Percentiles rank a stretch among this genome's conserved stretches.
These are phyloP conservation scores for Dipodomys spectabilis DNA, from an alignment of 2,113 vertebrate species.

Conservation along the genomic window DNA sequence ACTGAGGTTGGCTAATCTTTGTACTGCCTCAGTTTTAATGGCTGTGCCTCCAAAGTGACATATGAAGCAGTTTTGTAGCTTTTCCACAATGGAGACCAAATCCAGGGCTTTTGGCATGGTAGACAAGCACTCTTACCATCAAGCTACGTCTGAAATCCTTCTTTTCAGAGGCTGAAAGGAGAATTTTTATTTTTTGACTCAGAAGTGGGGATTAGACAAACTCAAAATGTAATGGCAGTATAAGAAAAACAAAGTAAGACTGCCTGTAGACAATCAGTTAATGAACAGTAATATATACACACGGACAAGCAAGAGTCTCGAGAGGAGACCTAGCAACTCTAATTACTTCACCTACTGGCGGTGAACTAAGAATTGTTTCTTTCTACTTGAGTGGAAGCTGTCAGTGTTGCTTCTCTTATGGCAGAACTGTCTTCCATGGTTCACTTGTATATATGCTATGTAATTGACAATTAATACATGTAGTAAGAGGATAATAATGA, in stretches of 20 bases:
- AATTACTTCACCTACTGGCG: constrained; percentile 62
- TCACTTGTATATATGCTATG: neutral
- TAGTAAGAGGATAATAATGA: neutral
- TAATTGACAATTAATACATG: constrained; percentile 2
- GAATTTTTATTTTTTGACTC: constrained; percentile 2
- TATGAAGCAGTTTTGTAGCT: neutral
- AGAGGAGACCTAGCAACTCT: constrained; percentile 33
- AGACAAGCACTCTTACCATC: neutral
- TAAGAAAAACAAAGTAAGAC: constrained; percentile 48
- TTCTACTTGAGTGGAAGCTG: constrained; percentile 50
- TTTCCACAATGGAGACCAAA: neutral
- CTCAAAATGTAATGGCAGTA: neutral
- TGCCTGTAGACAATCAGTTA: constrained; percentile 45
- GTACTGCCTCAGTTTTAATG: neutral
- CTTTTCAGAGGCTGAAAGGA: neutral
- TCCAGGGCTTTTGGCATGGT: neutral
- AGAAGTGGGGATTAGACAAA: constrained; percentile 12
- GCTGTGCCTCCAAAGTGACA: neutral
- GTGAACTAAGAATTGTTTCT: constrained; percentile 39
- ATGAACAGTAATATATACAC: constrained; percentile 38
- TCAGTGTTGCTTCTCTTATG: neutral
- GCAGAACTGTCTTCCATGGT: neutral
- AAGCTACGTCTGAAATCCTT: neutral
- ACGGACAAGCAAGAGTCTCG: constrained; percentile 55
- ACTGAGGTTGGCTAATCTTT: neutral